A percentile compares a stretch with the other conserved stretches of the same genome.
Evolutionary conservation across 1,140 invertebrate species (phyloP).

Genomic region (Muscidifurax raptorellus): DNA sequence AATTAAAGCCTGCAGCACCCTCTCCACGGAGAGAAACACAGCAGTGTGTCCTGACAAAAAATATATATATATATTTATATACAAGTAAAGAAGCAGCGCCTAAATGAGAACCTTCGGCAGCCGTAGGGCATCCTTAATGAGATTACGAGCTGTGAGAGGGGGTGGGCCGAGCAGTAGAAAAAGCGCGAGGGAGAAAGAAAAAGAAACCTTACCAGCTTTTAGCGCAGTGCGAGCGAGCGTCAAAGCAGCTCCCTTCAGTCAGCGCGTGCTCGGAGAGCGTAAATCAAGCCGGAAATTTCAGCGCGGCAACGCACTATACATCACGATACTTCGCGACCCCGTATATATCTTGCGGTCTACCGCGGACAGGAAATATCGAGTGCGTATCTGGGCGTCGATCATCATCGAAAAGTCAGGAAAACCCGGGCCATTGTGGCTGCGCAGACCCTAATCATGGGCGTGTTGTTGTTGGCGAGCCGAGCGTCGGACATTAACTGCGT

Average conservation of each 20-base stretch:
- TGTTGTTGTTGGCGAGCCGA: not conserved
- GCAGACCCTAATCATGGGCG: not conserved
- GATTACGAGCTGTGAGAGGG: slow-evolving; percentile 16
- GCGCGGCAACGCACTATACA: not conserved
- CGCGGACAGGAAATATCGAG: not conserved
- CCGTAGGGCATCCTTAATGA: slow-evolving; percentile 38
- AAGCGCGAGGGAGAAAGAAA: not conserved
- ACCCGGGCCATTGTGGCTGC: too few relatives aligned
- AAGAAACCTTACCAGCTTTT: slow-evolving; percentile 34
- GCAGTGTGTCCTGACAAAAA: not conserved
- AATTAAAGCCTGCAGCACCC: not conserved
- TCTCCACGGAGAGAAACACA: not conserved
- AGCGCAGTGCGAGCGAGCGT: not conserved
- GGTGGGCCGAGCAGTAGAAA: not conserved
- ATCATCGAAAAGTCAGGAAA: not conserved
- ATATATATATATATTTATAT: not conserved
- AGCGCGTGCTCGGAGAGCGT: not conserved
- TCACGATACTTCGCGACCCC: not conserved
- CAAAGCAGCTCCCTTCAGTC: slow-evolving; percentile 18
- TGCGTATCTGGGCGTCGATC: not conserved
- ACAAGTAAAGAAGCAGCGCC: not conserved
- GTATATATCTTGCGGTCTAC: not conserved
- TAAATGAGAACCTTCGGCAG: slow-evolving; percentile 29
- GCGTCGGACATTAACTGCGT: slow-evolving; percentile 7
- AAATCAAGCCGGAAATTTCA: not conserved